Percentiles rank a stretch among this genome's conserved stretches.
phyloP scores from a whole-genome alignment of 2,113 vertebrate species.

The Cyanoramphus novaezelandiae region DNA sequence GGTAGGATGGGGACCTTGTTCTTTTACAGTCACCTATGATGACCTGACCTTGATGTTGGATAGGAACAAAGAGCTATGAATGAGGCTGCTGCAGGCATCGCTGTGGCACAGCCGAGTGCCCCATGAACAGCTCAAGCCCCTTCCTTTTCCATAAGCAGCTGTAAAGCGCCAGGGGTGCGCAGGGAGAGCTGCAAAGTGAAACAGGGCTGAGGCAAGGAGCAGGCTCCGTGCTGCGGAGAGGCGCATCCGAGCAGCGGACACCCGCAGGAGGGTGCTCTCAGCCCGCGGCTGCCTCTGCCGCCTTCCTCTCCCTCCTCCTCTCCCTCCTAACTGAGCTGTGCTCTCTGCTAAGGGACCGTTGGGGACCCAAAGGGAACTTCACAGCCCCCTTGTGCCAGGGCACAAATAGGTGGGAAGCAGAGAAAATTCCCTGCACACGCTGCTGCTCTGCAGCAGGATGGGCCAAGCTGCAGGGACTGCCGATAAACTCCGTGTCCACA shows the following conservation, averaged over 20 bases:
- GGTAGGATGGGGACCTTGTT: constrained; percentile 71
- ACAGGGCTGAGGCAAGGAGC: background rate
- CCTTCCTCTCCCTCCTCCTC: background rate
- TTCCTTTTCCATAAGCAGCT: background rate
- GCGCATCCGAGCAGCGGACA: background rate
- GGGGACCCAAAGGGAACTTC: background rate
- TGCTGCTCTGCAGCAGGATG: background rate
- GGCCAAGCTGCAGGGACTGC: background rate
- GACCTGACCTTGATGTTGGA: constrained; percentile 72
- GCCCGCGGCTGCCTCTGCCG: background rate
- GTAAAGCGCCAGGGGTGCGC: background rate
- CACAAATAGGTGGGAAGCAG: background rate
- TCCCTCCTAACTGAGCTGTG: background rate
- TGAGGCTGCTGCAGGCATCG: background rate
- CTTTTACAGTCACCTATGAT: constrained; percentile 70
- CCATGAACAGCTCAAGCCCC: background rate
- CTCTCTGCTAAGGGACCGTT: background rate
- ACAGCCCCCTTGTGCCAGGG: background rate
- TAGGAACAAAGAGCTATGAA: background rate
- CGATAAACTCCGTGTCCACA: background rate
- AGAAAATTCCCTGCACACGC: background rate
- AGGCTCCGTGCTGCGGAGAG: background rate
- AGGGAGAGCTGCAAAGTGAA: background rate
- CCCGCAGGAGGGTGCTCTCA: constrained; percentile 3
- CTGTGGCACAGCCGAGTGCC: background rate